A percentile compares a stretch with the other conserved stretches of the same genome.
Conservation (phyloP, 2,113 vertebrate genomes). For the Malurus melanocephalus region DNA sequence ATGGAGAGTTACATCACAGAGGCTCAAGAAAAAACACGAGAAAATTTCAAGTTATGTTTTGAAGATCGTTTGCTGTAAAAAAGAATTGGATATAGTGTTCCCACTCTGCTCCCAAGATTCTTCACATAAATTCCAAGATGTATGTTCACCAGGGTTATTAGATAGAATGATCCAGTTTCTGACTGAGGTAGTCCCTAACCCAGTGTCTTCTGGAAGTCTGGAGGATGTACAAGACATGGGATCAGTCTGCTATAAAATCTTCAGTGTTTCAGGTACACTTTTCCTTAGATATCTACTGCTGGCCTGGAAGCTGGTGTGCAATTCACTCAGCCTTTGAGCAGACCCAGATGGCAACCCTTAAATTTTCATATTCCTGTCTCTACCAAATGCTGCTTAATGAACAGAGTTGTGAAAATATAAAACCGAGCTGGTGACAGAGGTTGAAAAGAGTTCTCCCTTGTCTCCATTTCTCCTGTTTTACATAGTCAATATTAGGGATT, state of each 20-base stretch:
- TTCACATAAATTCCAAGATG: background rate
- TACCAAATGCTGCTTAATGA: background rate
- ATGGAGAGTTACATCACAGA: background rate
- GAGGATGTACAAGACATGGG: background rate
- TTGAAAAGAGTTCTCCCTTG: background rate
- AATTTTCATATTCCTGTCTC: background rate
- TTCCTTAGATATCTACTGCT: background rate
- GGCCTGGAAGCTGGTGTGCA: background rate
- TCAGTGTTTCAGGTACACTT: background rate
- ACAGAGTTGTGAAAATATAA: background rate
- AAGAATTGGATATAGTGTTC: background rate
- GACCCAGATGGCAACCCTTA: background rate
- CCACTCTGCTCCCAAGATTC: background rate
- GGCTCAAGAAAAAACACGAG: background rate
- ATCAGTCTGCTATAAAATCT: background rate
- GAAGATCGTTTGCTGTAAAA: background rate
- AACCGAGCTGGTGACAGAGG: background rate
- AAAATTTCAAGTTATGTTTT: background rate
- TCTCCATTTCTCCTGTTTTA: background rate
- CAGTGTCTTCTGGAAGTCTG: background rate
- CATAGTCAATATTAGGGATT: background rate
- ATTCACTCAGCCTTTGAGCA: background rate
- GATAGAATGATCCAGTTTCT: background rate
- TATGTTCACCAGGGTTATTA: background rate
- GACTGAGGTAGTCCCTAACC: background rate